Conservation (phyloP, 2,888 invertebrate genomes). For the Aleiodes testaceus region DNA sequence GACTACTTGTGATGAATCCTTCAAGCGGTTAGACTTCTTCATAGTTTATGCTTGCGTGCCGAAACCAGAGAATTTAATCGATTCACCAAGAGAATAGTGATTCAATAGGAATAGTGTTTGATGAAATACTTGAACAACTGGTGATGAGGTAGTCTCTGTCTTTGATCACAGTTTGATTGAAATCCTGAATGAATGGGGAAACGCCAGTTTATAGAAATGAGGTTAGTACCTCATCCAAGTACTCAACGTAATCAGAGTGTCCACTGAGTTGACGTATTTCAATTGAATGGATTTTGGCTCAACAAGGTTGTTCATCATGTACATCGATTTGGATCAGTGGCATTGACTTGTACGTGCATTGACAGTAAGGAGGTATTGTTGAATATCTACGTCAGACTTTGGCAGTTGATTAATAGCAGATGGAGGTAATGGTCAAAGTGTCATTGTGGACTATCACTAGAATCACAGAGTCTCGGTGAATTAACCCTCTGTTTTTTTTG, state of each 20-base stretch:
- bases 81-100: constrained; percentile 11
- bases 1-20: background rate
- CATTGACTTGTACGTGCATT: background rate
- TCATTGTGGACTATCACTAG: background rate
- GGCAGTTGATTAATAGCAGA: background rate
- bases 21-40: background rate
- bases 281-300: background rate
- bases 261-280: constrained; percentile 23
- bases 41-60: constrained; percentile 4
- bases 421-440: constrained; percentile 2
- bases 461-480: constrained; percentile 2
- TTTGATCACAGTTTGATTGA: constrained; percentile 38
- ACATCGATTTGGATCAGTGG: background rate
- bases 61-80: constrained; percentile 8
- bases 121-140: constrained; percentile 28
- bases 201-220: constrained; percentile 15
- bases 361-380: background rate
- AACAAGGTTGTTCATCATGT: background rate
- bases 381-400: background rate
- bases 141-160: background rate
- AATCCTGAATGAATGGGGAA: constrained; percentile 13
- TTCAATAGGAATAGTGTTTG: constrained; percentile 32
- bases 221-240: constrained; percentile 21
- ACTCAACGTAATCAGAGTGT: constrained; percentile 25
- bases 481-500: background rate